phyloP scores from a whole-genome alignment of 2,888 invertebrate genomes.

The Melanostoma scalare region DNA sequence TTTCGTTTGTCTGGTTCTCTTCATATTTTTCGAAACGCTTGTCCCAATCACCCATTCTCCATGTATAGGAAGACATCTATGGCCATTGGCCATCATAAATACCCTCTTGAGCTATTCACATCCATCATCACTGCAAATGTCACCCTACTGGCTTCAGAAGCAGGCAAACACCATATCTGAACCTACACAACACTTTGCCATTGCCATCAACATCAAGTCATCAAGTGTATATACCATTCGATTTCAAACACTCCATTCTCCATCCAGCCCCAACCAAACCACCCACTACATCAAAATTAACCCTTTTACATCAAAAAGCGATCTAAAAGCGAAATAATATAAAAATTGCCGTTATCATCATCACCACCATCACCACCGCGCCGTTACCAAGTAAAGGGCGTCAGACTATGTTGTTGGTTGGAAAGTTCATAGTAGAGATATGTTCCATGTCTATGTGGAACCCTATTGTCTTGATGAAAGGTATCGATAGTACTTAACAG shows the following conservation, averaged over 20 bases:
- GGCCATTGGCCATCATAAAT: constrained; percentile 60
- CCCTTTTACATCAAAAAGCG: constrained; percentile 71
- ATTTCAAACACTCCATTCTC: constrained; percentile 39
- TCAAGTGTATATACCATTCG: constrained; percentile 58
- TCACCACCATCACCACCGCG: constrained; percentile 39
- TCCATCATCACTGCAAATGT: constrained; percentile 71
- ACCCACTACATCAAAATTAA: constrained; percentile 59
- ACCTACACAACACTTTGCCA: constrained; percentile 20
- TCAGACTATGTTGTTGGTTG: not conserved
- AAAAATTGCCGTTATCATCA: constrained; percentile 72
- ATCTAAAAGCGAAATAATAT: constrained; percentile 71
- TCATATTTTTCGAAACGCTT: constrained; percentile 2
- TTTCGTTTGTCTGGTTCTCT: not conserved
- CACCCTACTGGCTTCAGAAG: constrained; percentile 55
- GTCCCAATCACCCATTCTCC: constrained; percentile 31
- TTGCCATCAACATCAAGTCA: constrained; percentile 36
- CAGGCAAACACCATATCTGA: constrained; percentile 37
- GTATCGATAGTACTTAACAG: constrained; percentile 73
- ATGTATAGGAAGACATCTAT: constrained; percentile 58
- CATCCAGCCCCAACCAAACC: constrained; percentile 17
- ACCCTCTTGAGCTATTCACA: constrained; percentile 67
- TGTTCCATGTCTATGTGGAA: constrained; percentile 50
- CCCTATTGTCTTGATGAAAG: constrained; percentile 68
- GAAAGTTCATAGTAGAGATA: constrained; percentile 35
- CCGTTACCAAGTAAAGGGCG: not conserved